Evolutionary conservation across 2,797 vertebrate genomes (phyloP), one percentile per base, ranked within the genome.

Genomic region (Rhabdophis nuchalis): DNA sequence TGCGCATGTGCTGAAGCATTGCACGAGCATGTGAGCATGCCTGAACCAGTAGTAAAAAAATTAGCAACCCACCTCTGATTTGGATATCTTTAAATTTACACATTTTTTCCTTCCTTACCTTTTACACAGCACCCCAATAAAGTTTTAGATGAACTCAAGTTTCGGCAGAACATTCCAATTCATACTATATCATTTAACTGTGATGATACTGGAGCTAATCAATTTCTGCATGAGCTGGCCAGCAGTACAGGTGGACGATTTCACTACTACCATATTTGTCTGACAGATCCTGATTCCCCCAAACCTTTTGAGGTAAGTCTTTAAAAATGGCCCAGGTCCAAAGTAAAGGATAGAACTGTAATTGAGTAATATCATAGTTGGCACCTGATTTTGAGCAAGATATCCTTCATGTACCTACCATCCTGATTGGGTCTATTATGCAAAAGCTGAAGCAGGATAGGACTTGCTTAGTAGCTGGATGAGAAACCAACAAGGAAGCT

Each of bases 111-210:
- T 58, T 3, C 4, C 0, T 20, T 0, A 60, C 87, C 64, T 64
- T 94, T 94, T 91, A 87, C 95, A 82, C 41, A 98, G 98, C 96
- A 97, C 10, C 93, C 96, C 0, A 89, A 77, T 25, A 92, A 87
- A 86, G 97, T 98, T 95, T 92, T 98, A 92, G 82, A 95, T 5
- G 94, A 97, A 90, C 95, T 97, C 16, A 96, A 90, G 10, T 61
- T 86, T 89, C 90, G 94, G 60, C 86, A 89, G 82, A 96, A 94
- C 90, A 95, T 98, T 93, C 98, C 98, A 20, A 92, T 98, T 89
- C 97, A 98, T 61, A 97, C 97, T 46, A 95, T 98, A 68, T 98
- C 98, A 90, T 98, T 98, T 95, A 98, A 97, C 95, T 98, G 98
- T 93, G 95, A 97, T 53, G 98, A 98, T 91, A 93, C n/a, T n/a